Conservation (phyloP, 2,888 invertebrate species). For the Leptinotarsa rubiginosa region DNA sequence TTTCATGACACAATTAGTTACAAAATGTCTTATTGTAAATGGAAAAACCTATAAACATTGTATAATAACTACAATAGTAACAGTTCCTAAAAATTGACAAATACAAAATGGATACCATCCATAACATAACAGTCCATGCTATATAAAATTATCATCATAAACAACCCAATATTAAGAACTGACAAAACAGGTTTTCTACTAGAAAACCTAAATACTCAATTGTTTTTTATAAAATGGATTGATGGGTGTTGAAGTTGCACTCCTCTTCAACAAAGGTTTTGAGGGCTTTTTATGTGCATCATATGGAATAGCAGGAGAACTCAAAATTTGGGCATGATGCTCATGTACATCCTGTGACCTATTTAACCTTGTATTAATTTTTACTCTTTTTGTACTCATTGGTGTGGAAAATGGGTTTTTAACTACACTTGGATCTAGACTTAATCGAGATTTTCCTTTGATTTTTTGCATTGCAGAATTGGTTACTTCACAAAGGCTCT, state of each 20-base stretch:
- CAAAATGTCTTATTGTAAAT: background rate
- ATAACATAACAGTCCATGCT: constrained; percentile 8
- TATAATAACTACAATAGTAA: constrained; percentile 1
- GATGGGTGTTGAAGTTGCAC: constrained; percentile 75
- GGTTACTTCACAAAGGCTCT: constrained; percentile 39
- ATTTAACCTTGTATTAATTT: constrained; percentile 79
- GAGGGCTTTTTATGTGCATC: constrained; percentile 77
- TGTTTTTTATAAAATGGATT: constrained; percentile 77
- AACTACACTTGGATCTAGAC: constrained; percentile 50
- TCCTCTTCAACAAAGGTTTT: constrained; percentile 80
- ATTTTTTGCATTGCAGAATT: constrained; percentile 40
- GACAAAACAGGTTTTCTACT: constrained; percentile 1
- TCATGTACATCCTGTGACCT: constrained; percentile 79
- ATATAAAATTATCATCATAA: background rate
- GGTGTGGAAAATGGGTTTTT: constrained; percentile 45
- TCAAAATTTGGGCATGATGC: constrained; percentile 76
- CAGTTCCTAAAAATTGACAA: constrained; percentile 4
- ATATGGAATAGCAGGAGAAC: constrained; percentile 81
- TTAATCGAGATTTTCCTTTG: constrained; percentile 45
- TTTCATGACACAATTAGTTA: too few species aligned
- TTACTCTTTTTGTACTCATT: constrained; percentile 73
- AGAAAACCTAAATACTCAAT: constrained; percentile 20
- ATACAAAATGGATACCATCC: background rate
- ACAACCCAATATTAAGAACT: background rate
- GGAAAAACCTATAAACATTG: background rate